Conservation (phyloP, 2,888 invertebrate species). For the Luperina testacea region DNA sequence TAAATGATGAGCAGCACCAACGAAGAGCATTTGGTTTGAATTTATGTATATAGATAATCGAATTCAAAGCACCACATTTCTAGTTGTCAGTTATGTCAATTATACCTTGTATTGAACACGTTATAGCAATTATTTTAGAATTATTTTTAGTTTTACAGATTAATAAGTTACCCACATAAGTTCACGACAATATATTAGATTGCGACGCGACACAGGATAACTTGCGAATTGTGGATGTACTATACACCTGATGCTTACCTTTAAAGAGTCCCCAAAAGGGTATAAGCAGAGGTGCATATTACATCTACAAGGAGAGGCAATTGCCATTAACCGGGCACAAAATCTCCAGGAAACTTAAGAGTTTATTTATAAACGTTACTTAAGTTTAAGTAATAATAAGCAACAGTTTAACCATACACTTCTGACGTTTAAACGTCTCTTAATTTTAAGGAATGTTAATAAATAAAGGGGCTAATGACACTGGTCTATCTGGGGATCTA, state of each 20-base stretch:
- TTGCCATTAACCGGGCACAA: not conserved
- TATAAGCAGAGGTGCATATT: not conserved
- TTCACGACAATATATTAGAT: not conserved
- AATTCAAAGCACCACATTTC: not conserved
- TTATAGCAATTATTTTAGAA: not conserved
- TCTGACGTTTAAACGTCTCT: not conserved
- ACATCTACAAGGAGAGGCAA: not conserved
- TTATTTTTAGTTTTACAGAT: constrained; percentile 34
- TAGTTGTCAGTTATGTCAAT: not conserved
- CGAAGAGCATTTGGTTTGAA: not conserved
- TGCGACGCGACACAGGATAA: not conserved
- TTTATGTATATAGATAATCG: not conserved
- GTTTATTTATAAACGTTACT: not conserved
- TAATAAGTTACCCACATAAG: too few relatives aligned
- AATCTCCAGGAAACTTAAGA: not conserved
- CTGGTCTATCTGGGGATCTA: not conserved
- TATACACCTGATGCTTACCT: not conserved
- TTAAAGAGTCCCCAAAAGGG: not conserved
- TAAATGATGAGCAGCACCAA: not conserved
- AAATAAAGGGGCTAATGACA: not conserved
- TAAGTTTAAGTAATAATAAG: not conserved
- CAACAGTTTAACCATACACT: not conserved
- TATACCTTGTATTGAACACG: not conserved
- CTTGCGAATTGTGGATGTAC: not conserved
- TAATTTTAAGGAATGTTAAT: not conserved